Conservation (phyloP, 2,113 vertebrate genomes). For the Origma solitaria region DNA sequence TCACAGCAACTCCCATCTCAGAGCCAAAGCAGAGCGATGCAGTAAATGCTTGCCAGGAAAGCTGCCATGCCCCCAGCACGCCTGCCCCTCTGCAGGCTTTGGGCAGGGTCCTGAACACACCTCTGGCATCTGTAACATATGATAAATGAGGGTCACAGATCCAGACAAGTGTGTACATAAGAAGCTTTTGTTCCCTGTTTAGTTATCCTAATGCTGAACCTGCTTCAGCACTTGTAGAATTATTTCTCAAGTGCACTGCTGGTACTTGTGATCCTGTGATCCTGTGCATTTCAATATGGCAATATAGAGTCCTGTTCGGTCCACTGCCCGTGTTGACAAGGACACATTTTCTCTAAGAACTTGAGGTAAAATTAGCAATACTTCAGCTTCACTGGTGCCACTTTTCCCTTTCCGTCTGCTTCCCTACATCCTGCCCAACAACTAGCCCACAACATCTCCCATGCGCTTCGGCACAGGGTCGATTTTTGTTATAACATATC, state of each 20-base stretch:
- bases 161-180: background rate
- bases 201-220: background rate
- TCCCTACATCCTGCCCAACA: background rate
- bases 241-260: background rate
- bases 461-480: background rate
- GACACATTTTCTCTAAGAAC: background rate
- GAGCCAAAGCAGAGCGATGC: background rate
- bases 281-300: background rate
- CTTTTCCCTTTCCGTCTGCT: background rate
- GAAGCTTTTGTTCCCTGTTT: background rate
- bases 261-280: background rate
- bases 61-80: accelerated
- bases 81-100: background rate
- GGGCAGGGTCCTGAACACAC: background rate
- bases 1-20: background rate
- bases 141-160: background rate
- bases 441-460: background rate
- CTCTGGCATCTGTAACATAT: background rate
- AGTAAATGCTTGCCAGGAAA: background rate
- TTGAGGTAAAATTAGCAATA: background rate
- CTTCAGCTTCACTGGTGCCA: background rate
- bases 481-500: background rate
- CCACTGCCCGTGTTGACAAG: background rate
- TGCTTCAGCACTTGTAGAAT: background rate
- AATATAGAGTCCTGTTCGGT: background rate